Evolutionary conservation across 2,113 vertebrate genomes (phyloP).

Genomic region (Aegithalos caudatus): DNA sequence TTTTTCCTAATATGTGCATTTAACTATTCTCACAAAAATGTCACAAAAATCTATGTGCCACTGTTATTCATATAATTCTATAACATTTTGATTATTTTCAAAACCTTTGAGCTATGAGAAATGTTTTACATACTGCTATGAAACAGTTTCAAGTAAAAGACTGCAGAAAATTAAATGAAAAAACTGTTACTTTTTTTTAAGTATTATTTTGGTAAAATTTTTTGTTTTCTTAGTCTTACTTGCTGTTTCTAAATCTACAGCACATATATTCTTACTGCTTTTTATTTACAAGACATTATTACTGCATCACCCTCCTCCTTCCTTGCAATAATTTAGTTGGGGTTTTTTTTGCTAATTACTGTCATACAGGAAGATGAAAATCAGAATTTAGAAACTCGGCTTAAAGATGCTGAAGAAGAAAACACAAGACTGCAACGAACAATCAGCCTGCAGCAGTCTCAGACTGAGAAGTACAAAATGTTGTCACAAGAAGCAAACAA

Average conservation of each 20-base stretch:
- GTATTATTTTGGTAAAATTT: neutral
- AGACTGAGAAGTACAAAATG: constrained; percentile 84
- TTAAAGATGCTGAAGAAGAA: constrained; percentile 84
- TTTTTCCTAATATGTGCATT: neutral
- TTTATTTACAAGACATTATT: neutral
- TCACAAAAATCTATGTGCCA: neutral
- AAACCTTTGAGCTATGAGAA: neutral
- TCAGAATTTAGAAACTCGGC: constrained; percentile 70
- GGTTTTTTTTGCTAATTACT: neutral
- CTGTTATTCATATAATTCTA: neutral
- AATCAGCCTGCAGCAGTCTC: constrained; percentile 77
- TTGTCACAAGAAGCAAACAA: constrained; percentile 81
- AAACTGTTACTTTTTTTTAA: neutral
- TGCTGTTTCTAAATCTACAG: neutral
- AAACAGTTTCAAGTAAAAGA: neutral
- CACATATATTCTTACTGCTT: neutral
- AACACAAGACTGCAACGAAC: constrained; percentile 77
- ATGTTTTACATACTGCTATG: neutral
- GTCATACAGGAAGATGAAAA: constrained; percentile 85
- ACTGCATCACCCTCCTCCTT: neutral
- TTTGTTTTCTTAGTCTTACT: neutral
- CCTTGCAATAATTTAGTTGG: neutral
- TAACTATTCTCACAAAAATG: neutral
- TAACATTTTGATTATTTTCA: neutral
- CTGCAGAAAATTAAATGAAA: neutral